Evolutionary conservation across 2,113 vertebrate species (phyloP).

Genomic region (Argyrosomus japonicus): DNA sequence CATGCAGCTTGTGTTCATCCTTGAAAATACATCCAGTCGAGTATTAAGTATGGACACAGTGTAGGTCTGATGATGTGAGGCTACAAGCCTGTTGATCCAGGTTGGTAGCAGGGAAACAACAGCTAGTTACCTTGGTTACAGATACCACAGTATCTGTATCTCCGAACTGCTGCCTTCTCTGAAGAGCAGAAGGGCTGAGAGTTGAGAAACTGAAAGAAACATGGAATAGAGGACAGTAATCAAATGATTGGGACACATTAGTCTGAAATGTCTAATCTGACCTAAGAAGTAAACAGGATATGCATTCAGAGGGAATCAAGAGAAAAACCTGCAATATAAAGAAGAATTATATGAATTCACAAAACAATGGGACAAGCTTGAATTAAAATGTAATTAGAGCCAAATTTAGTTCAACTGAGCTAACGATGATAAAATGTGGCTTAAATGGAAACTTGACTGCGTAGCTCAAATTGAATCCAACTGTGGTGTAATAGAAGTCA

Average conservation of each 20-base stretch:
- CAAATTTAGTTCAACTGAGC: not conserved
- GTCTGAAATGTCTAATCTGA: not conserved
- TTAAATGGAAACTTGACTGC: no score
- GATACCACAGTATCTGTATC: conserved; percentile 12
- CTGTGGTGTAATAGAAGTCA: no score
- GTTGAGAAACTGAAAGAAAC: conserved; percentile 6
- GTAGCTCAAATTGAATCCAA: no score
- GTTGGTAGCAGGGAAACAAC: conserved; percentile 61
- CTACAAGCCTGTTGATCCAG: conserved; percentile 23
- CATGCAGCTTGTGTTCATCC: no score
- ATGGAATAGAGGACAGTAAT: not conserved
- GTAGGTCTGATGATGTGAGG: conserved; percentile 1
- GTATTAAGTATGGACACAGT: not conserved
- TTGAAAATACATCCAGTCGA: not conserved
- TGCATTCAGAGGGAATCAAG: not conserved
- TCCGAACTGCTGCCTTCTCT: not conserved
- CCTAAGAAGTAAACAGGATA: not conserved
- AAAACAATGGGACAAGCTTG: not conserved
- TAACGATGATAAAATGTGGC: no score
- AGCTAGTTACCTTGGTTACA: conserved; percentile 68
- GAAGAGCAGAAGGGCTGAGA: not conserved
- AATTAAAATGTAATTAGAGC: not conserved
- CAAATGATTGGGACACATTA: not conserved
- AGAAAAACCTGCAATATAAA: not conserved
- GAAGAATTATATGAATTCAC: not conserved